These are phyloP conservation scores for Meriones unguiculatus DNA, from an alignment of 2,113 vertebrate species.

Conservation along the genomic window DNA sequence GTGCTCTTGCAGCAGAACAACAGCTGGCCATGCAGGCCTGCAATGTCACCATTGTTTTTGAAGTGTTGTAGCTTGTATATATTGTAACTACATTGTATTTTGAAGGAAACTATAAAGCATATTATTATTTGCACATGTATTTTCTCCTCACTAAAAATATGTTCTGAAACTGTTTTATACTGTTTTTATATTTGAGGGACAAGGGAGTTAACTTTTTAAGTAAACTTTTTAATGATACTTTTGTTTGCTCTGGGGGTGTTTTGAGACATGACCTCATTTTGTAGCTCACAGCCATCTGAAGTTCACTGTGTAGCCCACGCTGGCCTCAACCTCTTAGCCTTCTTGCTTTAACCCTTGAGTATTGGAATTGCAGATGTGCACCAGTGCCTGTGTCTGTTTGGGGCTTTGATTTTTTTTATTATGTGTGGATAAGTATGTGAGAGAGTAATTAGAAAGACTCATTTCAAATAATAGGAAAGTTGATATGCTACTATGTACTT, in stretches of 20 bases:
- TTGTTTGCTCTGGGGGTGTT: background rate
- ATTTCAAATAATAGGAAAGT: background rate
- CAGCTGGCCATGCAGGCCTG: background rate
- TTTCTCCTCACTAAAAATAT: background rate
- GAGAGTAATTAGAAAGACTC: background rate
- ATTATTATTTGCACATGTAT: background rate
- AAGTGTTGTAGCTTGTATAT: background rate
- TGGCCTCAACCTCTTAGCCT: background rate
- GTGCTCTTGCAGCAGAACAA: background rate
- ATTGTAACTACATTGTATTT: background rate
- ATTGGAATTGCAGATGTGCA: background rate
- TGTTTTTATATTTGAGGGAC: slow-evolving; percentile 30
- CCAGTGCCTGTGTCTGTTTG: background rate
- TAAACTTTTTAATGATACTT: background rate
- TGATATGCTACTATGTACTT: background rate
- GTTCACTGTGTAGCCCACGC: background rate
- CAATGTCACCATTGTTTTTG: background rate
- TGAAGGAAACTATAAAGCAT: background rate
- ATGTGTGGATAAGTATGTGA: background rate
- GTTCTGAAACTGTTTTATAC: slow-evolving; percentile 25
- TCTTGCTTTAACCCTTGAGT: background rate
- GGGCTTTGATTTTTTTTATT: slow-evolving; percentile 24
- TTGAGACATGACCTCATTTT: background rate
- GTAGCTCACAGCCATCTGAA: background rate
- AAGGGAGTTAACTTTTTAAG: background rate